Conservation (phyloP, 2,888 invertebrate species). For the Sinopyrophorus schimmeli region DNA sequence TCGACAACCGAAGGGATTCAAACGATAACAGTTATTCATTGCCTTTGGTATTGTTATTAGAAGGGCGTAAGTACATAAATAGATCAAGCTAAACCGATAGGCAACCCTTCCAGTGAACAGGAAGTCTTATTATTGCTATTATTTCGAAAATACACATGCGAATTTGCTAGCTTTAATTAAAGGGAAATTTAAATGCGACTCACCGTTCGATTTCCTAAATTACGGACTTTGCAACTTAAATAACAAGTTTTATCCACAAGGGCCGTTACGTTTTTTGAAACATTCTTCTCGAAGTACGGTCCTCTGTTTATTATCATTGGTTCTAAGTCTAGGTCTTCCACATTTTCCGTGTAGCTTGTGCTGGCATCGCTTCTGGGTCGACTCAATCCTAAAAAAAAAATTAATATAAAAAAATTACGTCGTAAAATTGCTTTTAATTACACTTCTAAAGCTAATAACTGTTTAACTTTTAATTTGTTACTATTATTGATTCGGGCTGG, state of each 20-base stretch:
- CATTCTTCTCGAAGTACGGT: conserved; percentile 71
- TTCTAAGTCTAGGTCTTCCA: conserved; percentile 54
- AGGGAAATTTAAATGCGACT: no score
- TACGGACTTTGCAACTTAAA: conserved; percentile 74
- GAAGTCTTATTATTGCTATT: no score
- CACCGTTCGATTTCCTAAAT: conserved; percentile 77
- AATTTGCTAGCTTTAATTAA: no score
- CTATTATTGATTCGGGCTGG: no score
- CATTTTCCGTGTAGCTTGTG: conserved; percentile 48
- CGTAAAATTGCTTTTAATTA: background rate
- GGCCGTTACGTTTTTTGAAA: conserved; percentile 76
- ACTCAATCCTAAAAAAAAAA: conserved; percentile 34
- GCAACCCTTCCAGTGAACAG: conserved; percentile 5
- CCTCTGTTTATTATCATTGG: conserved; percentile 60
- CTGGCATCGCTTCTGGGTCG: conserved; percentile 31
- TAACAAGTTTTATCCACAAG: conserved; percentile 77
- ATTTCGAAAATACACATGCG: no score
- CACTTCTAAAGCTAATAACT: background rate
- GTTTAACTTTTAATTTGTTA: no score
- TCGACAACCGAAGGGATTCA: conserved; percentile 11
- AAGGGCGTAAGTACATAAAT: conserved; percentile 13
- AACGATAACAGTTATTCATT: conserved; percentile 23
- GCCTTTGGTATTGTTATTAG: conserved; percentile 20
- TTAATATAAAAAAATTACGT: no score
- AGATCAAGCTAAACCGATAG: conserved; percentile 11